These are phyloP conservation scores for Idris sp. DNA, from an alignment of 1,140 invertebrate species.

Conservation along the genomic window DNA sequence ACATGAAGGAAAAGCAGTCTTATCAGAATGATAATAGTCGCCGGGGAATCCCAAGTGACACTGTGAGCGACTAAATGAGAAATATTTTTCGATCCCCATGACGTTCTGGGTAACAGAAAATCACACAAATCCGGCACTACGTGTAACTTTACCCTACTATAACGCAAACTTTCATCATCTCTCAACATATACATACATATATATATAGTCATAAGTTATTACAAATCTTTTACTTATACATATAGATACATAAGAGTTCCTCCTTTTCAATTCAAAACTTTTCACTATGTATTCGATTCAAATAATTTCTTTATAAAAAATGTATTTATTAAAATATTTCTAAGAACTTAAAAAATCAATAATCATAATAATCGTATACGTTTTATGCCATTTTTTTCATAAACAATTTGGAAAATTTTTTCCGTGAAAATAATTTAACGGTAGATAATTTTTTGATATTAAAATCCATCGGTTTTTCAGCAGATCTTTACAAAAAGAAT, in stretches of 20 bases:
- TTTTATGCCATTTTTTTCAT: too few species aligned
- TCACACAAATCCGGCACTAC: conserved; percentile 51
- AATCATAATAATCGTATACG: too few species aligned
- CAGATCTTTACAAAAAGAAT: conserved; percentile 4
- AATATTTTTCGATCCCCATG: conserved; percentile 74
- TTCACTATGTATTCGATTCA: conserved; percentile 31
- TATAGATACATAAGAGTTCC: too few species aligned
- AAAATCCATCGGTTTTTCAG: too few species aligned
- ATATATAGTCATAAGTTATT: conserved; percentile 49
- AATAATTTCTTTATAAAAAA: conserved; percentile 44
- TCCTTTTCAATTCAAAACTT: conserved; percentile 43
- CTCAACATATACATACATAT: conserved; percentile 39
- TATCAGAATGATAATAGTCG: conserved; percentile 48
- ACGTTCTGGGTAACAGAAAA: conserved; percentile 45
- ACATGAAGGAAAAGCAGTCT: conserved; percentile 28
- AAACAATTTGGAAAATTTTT: too few species aligned
- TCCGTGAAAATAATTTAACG: too few species aligned
- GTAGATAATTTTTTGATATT: too few species aligned
- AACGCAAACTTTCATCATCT: conserved; percentile 52
- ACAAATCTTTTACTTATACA: conserved; percentile 48
- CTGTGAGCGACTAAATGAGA: conserved; percentile 74
- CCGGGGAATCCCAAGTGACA: conserved; percentile 67
- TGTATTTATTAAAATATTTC: conserved; percentile 21
- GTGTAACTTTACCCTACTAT: conserved; percentile 51
- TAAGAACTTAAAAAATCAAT: too few species aligned